phyloP scores from a whole-genome alignment of 2,113 vertebrate species.

The Danionella cerebrum region DNA sequence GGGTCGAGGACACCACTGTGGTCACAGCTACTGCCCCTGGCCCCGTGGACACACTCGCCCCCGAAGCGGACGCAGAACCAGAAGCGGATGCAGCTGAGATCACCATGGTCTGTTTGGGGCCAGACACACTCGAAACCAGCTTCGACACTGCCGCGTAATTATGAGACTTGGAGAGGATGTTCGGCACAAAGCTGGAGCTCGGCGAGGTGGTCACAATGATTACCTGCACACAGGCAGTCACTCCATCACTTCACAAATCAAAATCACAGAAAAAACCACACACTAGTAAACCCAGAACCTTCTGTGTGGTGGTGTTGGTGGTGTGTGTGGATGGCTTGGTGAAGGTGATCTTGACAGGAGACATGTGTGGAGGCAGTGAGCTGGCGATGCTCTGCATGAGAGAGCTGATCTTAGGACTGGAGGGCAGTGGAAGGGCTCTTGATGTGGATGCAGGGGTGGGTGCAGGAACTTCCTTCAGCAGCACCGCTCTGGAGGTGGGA shows the following conservation, averaged over 20 bases:
- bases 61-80: no score
- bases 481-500: no score
- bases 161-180: conserved; percentile 99
- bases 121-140: conserved; percentile 80
- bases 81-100: no score
- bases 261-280: no score
- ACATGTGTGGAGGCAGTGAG: conserved; percentile 95
- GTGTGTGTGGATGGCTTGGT: conserved; percentile 94
- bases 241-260: background rate
- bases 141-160: conserved; percentile 87
- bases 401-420: conserved; percentile 97
- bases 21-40: conserved; percentile 80
- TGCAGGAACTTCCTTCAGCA: conserved; percentile 90
- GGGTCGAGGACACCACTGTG: conserved; percentile 82
- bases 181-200: conserved; percentile 93
- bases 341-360: conserved; percentile 98
- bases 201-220: conserved; percentile 98
- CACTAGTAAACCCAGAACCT: no score
- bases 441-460: no score
- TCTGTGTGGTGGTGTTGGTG: conserved; percentile 90
- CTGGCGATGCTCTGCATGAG: conserved; percentile 99
- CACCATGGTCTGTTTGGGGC: conserved; percentile 88
- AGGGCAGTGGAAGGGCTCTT: conserved; percentile 87
- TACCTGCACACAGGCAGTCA: conserved; percentile 66
- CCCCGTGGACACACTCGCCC: conserved; percentile 57